Evolutionary conservation across 2,113 vertebrate genomes (phyloP), one percentile per base, ranked within the genome.

Genomic region (Erinaceus europaeus): DNA sequence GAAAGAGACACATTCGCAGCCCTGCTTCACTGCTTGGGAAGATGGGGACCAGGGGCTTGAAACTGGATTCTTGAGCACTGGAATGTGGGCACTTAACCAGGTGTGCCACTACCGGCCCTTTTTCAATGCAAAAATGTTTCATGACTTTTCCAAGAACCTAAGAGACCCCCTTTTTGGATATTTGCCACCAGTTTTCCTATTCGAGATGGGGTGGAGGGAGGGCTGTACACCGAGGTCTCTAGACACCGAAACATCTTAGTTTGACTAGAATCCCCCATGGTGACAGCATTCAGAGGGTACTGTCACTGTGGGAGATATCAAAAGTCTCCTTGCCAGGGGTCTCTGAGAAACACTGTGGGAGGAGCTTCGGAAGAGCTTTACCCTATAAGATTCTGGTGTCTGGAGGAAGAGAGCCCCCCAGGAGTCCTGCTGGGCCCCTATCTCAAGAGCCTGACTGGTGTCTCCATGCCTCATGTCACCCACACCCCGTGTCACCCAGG

Each of bases 381-480:
- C 17, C 13, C 42, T 48, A 3, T 0, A 0, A 36, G 23, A 17
- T 6, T 18, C 64, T 21, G 21, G 7, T 40, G 36, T 62, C 25
- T 44, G 0, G 7, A 21, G 27, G 12, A 32, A 5, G 12, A 38
- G 67, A 68, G n/a, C n/a, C 25, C 1, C 25, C 14, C 13, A 2
- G 2, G 3, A 8, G 40, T 21, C 0, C 4, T 11, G 5, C 18
- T 2, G 25, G 42, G 21, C 3, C 6, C 46, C 46, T n/a, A n/a
- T n/a, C n/a, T n/a, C n/a, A n/a, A n/a, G n/a, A n/a, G n/a, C n/a
- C n/a, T n/a, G n/a, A n/a, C n/a, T n/a, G n/a, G n/a, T n/a, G n/a
- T n/a, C n/a, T n/a, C n/a, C n/a, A 9, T 32, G 14, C 38, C 40
- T 52, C 9, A 3, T 44, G 23, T 34, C 20, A 23, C 36, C 6